Conservation (phyloP, 2,888 invertebrate genomes). For the Drosophila nr. perissopoda region DNA sequence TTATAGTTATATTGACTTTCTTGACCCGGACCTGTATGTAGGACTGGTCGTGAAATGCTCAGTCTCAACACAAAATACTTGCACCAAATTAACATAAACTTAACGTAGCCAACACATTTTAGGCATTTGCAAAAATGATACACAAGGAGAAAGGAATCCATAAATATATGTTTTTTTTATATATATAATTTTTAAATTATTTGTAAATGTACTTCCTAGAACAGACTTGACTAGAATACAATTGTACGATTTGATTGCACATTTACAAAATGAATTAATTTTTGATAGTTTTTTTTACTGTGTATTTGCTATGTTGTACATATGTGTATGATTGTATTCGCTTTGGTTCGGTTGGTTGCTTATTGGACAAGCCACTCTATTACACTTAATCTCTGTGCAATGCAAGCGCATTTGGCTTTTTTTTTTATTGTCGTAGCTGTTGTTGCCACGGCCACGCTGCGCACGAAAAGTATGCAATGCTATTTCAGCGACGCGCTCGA, state of each 20-base stretch:
- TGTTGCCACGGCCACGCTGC: conserved; percentile 10
- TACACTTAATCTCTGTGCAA: conserved; percentile 62
- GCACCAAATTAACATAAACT: conserved; percentile 19
- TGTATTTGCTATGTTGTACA: conserved; percentile 2
- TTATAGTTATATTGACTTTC: not conserved
- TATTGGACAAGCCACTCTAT: conserved; percentile 53
- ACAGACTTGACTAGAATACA: not conserved
- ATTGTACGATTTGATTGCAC: too few relatives aligned
- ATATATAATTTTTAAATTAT: not conserved
- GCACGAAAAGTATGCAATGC: conserved; percentile 60
- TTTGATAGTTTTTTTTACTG: not conserved
- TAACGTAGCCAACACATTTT: conserved; percentile 9
- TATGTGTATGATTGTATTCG: not conserved
- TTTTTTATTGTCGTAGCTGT: conserved; percentile 3
- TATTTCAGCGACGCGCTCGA: conserved; percentile 27
- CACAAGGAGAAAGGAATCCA: not conserved
- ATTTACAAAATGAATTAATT: not conserved
- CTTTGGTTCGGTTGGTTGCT: not conserved
- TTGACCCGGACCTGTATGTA: not conserved
- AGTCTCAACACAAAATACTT: conserved; percentile 19
- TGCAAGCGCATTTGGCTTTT: conserved; percentile 10
- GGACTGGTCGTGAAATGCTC: conserved; percentile 6
- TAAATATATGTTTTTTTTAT: not conserved
- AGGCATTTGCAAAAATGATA: not conserved
- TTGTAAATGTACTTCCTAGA: not conserved